These are phyloP conservation scores for Urocyon cinereoargenteus DNA, from an alignment of 2,797 vertebrate species.

Conservation along the genomic window DNA sequence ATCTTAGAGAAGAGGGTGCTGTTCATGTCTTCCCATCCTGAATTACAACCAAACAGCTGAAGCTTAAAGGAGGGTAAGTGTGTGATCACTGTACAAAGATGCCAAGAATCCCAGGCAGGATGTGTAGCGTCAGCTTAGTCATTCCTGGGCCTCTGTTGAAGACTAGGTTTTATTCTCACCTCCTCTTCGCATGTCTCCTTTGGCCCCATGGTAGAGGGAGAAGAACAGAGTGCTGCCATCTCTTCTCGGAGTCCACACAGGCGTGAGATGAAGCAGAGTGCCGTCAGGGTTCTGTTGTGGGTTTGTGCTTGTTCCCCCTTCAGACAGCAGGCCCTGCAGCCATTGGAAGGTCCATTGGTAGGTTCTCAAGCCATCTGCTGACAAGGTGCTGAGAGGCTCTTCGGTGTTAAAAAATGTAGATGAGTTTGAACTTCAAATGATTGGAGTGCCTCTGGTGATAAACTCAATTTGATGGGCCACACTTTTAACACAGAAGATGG, in stretches of 20 bases:
- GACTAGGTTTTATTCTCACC: not conserved
- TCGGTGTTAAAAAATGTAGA: not conserved
- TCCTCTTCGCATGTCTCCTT: not conserved
- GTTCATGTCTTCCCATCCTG: not conserved
- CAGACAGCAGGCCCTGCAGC: not conserved
- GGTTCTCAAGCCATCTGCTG: not conserved
- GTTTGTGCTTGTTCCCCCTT: not conserved
- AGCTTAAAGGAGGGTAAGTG: not conserved
- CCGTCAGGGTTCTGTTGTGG: not conserved
- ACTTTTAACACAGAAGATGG: not conserved
- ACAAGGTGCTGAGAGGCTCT: not conserved
- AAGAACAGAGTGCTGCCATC: accelerated
- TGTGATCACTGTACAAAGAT: not conserved
- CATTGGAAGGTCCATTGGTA: not conserved
- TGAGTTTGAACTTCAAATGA: not conserved
- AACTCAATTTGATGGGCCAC: not conserved
- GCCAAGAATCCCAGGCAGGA: not conserved
- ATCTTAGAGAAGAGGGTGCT: not conserved
- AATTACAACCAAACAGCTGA: not conserved
- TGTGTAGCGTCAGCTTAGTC: not conserved
- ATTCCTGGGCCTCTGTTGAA: not conserved
- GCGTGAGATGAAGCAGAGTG: not conserved
- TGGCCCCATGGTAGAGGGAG: not conserved
- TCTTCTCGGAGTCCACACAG: not conserved
- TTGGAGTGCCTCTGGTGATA: not conserved